Percentiles rank a stretch among this genome's conserved stretches.
Evolutionary conservation across 2,113 vertebrate species (phyloP).

Genomic region (Hystrix cristata): DNA sequence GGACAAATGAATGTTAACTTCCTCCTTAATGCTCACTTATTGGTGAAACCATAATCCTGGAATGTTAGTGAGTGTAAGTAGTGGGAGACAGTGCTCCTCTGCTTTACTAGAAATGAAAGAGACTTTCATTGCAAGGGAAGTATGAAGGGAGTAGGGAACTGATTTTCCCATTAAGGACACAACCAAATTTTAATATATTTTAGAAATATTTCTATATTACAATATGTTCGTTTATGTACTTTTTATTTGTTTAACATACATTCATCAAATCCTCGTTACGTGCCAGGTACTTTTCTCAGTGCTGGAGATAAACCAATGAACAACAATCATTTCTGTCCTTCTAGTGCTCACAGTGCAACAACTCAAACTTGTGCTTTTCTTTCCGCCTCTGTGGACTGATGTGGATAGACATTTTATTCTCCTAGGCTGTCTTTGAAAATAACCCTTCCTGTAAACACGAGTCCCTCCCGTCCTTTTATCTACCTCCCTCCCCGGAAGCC

Average conservation of each 20-base stretch:
- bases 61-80: neutral
- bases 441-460: neutral
- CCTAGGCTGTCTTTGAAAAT: neutral
- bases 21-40: conserved; percentile 64
- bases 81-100: conserved; percentile 54
- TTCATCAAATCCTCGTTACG: neutral
- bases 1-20: neutral
- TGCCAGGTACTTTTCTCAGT: neutral
- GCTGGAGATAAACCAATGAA: neutral
- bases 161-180: conserved; percentile 77
- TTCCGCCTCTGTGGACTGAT: neutral
- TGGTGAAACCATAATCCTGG: conserved; percentile 60
- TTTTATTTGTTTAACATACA: neutral
- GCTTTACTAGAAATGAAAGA: conserved; percentile 60
- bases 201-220: neutral
- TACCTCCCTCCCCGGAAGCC: neutral
- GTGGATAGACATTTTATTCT: neutral
- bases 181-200: conserved; percentile 70
- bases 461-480: neutral
- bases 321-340: neutral
- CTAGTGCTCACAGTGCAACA: neutral
- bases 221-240: neutral
- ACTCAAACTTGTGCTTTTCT: neutral
- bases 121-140: conserved; percentile 42
- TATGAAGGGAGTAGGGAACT: conserved; percentile 65